phyloP scores from a whole-genome alignment of 2,113 vertebrate genomes.

The Sinocyclocheilus anshuiensis region DNA sequence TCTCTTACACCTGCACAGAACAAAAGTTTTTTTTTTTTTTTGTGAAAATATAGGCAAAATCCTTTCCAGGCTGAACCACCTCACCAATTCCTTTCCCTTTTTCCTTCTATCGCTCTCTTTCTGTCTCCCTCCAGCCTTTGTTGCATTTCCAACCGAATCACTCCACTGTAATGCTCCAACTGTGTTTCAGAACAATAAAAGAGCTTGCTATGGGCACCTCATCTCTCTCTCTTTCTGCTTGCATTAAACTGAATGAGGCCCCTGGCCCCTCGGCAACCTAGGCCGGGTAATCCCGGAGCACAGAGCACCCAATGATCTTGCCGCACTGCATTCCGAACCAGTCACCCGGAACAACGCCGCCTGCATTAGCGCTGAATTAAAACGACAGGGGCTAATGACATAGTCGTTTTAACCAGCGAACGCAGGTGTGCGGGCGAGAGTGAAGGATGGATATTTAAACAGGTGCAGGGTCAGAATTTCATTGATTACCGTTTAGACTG shows the following conservation, averaged over 20 bases:
- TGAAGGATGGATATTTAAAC: constrained; percentile 2
- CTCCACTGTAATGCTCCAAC: constrained; percentile 47
- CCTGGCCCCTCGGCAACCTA: constrained; percentile 69
- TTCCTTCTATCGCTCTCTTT: not conserved
- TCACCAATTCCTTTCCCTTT: constrained; percentile 18
- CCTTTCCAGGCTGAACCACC: not conserved
- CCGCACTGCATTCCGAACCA: constrained; percentile 71
- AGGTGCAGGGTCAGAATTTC: not conserved
- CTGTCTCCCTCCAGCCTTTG: constrained; percentile 27
- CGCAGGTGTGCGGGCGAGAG: constrained; percentile 16
- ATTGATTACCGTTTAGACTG: not conserved
- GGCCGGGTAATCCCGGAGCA: constrained; percentile 57
- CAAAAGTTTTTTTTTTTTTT: constrained; percentile 7
- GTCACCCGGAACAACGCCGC: constrained; percentile 65
- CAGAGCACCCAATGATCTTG: constrained; percentile 69
- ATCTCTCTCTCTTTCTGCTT: constrained; percentile 64
- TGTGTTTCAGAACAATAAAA: constrained; percentile 64
- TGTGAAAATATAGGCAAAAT: constrained; percentile 31
- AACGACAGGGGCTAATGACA: not conserved
- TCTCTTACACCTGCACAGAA: constrained; percentile 31
- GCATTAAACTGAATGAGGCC: constrained; percentile 75
- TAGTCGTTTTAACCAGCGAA: not conserved
- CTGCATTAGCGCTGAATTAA: constrained; percentile 45
- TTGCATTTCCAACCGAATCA: constrained; percentile 30
- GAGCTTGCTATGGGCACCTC: constrained; percentile 45